Evolutionary conservation across 2,797 vertebrate genomes (phyloP), one percentile per base, ranked within the genome.

Genomic region (Urosaurus nigricauda): DNA sequence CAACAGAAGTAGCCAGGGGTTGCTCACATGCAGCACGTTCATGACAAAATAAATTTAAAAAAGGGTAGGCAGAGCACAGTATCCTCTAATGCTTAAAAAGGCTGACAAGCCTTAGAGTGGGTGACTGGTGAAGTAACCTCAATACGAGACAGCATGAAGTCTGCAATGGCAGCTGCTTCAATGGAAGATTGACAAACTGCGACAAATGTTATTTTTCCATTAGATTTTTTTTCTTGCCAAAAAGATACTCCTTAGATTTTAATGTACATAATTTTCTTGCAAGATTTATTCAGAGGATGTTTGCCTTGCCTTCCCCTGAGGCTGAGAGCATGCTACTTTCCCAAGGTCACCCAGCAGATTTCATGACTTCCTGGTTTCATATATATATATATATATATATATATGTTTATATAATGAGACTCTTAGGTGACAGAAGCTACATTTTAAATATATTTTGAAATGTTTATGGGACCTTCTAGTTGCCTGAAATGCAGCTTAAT

Each of bases 81-180:
- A 51, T 51, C 47, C 47, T 51, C 47, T 51, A 51, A 51, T 93
- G 65, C 79, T 74, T 90, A 1, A 85, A 95, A 97, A 96, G 95
- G 96, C 90, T 92, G 95, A 56, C 93, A 96, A 79, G 95, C 94
- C 83, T 92, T 96, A 91, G 96, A 94, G 79, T 96, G 94, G 95
- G 95, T 95, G 85, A 95, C 94, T 84, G 84, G 93, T 79, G 95
- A 95, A 82, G 88, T 96, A 85, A 92, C 94, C 40, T 74, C 9
- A 63, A 87, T 92, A 0, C 94, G 86, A 0, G 92, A 95, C 29
- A 94, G 85, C n/a, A 80, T 94, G 71, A 95, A 94, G 83, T 92
- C 91, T 78, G 85, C 87, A 81, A 94, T 93, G 91, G 92, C 92
- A 88, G 91, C 93, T 81, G 93, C 92, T 0, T 91, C 94, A 21